Evolutionary conservation across 1,140 invertebrate species (phyloP), one percentile per base, ranked within the genome.

Genomic region (Drosophila tani): DNA sequence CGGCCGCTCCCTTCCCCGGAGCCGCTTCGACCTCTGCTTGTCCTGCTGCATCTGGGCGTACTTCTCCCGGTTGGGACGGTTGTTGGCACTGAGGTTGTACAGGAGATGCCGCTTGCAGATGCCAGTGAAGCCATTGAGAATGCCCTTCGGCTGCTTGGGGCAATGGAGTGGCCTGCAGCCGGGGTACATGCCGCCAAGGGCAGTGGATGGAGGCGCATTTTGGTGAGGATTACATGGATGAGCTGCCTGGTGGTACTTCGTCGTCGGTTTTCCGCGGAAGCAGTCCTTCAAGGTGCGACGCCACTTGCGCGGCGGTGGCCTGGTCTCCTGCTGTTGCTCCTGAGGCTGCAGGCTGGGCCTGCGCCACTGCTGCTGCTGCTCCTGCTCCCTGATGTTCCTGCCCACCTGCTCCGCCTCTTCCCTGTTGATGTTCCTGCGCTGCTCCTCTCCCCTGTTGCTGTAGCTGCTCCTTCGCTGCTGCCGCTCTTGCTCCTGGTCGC

Each of bases 91-190:
- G 3, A 81, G 38, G 17, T 81, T 79, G 57, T 88, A 90, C 1
- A 88, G 74, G 41, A 87, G 35, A 35, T 88, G 65, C 0, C 84
- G 80, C 35, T 65, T 81, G 43, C 65, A 81, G 14, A 74, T 12
- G 4, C 65, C 38, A 1, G 57, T 41, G 19, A 70, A 27, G 11
- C 65, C 64, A 3, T 41, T 50, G 0, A 88, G 3, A 5, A 69
- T 21, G 6, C 46, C 47, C 19, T 62, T 66, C 11, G 45, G 29
- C 0, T 14, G 66, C 1, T 56, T 38, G 6, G 17, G 6, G 7
- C 17, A 19, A 7, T 49, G n/a, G 21, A 2, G 6, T 5, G 2
- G 9, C 9, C 12, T 1, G 29, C 1, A 12, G 46, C 12, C 12
- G 14, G 15, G 3, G 17, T 3, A 7, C 17, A n/a, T 15, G 14